phyloP scores from a whole-genome alignment of 2,113 vertebrate species.

The Chamaetylas fuelleborni region DNA sequence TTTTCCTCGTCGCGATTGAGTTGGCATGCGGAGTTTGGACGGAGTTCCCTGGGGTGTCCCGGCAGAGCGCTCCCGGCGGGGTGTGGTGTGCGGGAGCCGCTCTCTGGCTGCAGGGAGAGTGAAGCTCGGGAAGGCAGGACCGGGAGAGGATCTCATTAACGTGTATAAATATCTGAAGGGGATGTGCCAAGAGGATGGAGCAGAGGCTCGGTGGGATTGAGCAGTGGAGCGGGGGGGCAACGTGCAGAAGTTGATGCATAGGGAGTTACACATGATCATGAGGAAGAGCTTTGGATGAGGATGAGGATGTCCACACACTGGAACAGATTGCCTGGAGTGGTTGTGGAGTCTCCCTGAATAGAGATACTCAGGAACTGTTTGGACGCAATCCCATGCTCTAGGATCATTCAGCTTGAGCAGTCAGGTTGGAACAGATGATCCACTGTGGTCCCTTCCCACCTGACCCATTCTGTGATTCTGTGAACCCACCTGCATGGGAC shows the following conservation, averaged over 20 bases:
- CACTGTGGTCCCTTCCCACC: too few relatives aligned
- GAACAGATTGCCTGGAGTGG: neutral
- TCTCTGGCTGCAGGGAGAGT: neutral
- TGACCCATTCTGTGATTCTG: neutral
- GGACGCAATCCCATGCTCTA: neutral
- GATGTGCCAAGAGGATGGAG: neutral
- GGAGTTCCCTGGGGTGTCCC: neutral
- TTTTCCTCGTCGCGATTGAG: neutral
- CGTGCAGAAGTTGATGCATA: neutral
- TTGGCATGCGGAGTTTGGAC: neutral
- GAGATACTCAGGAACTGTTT: neutral
- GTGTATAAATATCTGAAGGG: too few relatives aligned
- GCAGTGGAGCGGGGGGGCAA: neutral
- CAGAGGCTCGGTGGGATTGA: neutral
- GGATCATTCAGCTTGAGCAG: too few relatives aligned
- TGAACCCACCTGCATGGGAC: rapidly evolving
- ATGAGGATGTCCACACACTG: neutral
- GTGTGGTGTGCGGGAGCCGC: neutral
- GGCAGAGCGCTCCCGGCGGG: neutral
- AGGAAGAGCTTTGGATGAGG: neutral
- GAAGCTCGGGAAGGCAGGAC: too few relatives aligned
- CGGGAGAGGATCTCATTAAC: neutral
- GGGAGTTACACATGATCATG: too few relatives aligned
- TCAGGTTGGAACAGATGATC: neutral
- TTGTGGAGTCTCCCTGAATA: too few relatives aligned